Conservation (phyloP, 1,140 invertebrate genomes). For the Drosophila bocqueti region DNA sequence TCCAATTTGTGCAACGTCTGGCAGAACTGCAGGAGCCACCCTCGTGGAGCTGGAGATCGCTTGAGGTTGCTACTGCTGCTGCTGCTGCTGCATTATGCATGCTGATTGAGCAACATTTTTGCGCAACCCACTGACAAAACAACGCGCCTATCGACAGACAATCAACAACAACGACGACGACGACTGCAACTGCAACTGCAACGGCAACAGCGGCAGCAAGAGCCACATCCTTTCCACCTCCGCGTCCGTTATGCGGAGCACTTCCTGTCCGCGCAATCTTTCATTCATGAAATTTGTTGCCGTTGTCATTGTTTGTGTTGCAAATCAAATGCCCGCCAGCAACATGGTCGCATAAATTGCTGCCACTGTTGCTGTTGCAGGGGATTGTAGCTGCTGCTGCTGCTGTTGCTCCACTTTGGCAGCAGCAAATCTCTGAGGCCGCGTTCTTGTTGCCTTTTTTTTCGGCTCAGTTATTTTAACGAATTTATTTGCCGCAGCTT, state of each 20-base stretch:
- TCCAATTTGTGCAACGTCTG: conserved; percentile 55
- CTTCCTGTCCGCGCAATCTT: conserved; percentile 82
- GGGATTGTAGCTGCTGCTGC: conserved; percentile 21
- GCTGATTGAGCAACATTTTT: conserved; percentile 84
- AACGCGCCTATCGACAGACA: conserved; percentile 81
- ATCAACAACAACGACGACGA: conserved; percentile 61
- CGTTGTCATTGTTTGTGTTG: conserved; percentile 83
- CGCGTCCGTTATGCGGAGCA: conserved; percentile 81
- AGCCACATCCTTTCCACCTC: conserved; percentile 82
- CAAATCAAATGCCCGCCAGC: conserved; percentile 81
- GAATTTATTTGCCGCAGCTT: conserved; percentile 83
- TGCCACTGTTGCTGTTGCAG: conserved; percentile 43
- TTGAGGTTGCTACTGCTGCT: conserved; percentile 8
- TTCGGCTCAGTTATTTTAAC: conserved; percentile 82
- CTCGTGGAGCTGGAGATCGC: conserved; percentile 42
- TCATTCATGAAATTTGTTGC: conserved; percentile 84
- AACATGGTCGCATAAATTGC: conserved; percentile 74
- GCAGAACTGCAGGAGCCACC: conserved; percentile 63
- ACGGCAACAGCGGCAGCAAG: conserved; percentile 46
- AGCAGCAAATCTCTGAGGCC: conserved; percentile 64
- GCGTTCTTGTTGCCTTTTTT: conserved; percentile 20
- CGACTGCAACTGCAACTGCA: conserved; percentile 16
- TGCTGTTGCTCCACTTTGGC: conserved; percentile 74
- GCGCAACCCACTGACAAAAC: conserved; percentile 81
- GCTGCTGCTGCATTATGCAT: conserved; percentile 74